Evolutionary conservation across 2,888 invertebrate species (phyloP).

Genomic region (Nephrotoma flavescens): DNA sequence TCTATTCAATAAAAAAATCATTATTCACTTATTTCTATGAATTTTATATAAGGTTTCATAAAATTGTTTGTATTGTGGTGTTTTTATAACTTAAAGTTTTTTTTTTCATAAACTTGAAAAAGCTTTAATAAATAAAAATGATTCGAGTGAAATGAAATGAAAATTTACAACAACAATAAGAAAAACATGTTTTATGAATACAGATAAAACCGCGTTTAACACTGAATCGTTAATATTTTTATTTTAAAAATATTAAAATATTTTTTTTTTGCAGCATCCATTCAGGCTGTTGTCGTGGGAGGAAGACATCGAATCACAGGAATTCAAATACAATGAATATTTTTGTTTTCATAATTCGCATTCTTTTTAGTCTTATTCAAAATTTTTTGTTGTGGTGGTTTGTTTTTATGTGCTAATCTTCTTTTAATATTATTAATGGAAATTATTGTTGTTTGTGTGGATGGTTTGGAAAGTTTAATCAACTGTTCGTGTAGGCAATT

Average conservation of each 20-base stretch:
- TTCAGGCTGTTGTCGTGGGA: not conserved
- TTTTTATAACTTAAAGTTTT: not conserved
- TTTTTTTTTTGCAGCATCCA: not conserved
- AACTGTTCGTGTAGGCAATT: not conserved
- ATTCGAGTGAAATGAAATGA: not conserved
- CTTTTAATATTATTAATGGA: not conserved
- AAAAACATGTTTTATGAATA: not conserved
- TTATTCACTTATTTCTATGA: not conserved
- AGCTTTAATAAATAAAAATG: not conserved
- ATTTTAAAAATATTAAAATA: not conserved
- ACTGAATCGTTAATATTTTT: not conserved
- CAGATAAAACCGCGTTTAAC: not conserved
- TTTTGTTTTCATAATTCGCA: not conserved
- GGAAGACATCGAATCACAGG: not conserved
- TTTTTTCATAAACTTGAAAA: not conserved
- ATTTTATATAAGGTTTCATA: not conserved
- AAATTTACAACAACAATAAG: not conserved
- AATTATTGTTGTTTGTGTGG: not conserved
- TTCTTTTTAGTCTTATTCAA: not conserved
- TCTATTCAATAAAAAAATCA: not conserved
- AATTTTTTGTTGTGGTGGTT: not conserved
- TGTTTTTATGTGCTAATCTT: not conserved
- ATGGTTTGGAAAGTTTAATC: not conserved
- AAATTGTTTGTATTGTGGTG: not conserved
- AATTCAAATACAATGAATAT: not conserved